Base-by-base conservation (phyloP, 2,888 invertebrate genomes). In the Homarus gammarus region DNA sequence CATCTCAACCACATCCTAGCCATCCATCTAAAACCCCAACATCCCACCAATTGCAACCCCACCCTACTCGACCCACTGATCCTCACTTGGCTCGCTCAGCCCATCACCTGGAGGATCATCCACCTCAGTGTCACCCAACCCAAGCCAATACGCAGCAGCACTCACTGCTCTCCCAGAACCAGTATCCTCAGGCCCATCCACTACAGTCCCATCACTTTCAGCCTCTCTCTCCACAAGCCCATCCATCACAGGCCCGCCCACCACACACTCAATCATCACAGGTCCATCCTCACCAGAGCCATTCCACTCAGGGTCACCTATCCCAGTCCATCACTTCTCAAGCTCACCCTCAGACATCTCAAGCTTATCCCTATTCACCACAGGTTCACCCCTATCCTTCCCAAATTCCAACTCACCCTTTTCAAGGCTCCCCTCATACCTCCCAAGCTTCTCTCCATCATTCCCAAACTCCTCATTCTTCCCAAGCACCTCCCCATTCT, bases 11-110 rank as follows among this genome's bases (percentile, higher is more conserved):
- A 27, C 44, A 68, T 1, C 18, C 44, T 12, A 38, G n/a, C 1
- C 82, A 64, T 44, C 44, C 44, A 31, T 70, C 70, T 10, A 61
- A 82, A 64, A 22, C 36, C 2, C 64, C 33, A 36, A 15, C 82
- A 5, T 64, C 64, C 27, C 79, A 81, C 18, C 38, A 40, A 36
- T 61, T 64, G 18, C 79, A 81, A 22, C 5, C 44, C 18, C 40
- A 38, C 44, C 8, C 31, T 8, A 49, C 10, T 8, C 40, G 75
- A 40, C 44, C 40, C 5, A n/a, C 56, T 31, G 51, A 78, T 31
- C 56, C 78, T 56, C 78, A 36, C 22, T 1, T 15, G 31, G 49
- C 36, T 78, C 78, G 33, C 18, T 49, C 12, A 49, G n/a, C 27
- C n/a, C 77, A 44, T 0, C 56, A 64, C 10, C 3, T 27, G 22